Conservation (phyloP, 2,797 vertebrate genomes). For the Acanthurus tractus region DNA sequence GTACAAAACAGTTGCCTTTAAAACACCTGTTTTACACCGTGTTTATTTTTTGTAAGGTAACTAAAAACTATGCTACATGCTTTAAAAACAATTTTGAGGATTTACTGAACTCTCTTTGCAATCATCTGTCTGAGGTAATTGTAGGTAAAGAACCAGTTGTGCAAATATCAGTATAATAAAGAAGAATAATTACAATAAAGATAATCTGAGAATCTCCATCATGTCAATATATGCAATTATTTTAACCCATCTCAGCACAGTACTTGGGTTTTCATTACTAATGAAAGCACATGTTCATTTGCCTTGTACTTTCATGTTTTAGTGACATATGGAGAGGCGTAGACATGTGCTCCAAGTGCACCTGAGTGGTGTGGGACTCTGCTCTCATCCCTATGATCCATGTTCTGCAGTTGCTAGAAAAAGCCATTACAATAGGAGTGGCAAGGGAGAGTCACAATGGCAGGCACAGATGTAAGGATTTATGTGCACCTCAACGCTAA, state of each 20-base stretch:
- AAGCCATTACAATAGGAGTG: constrained; percentile 54
- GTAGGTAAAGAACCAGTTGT: neutral
- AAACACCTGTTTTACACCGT: constrained; percentile 9
- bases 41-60: constrained; percentile 11
- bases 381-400: constrained; percentile 59
- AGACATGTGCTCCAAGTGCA: constrained; percentile 58
- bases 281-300: constrained; percentile 31
- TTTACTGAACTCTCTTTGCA: neutral
- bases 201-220: neutral
- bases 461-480: constrained; percentile 66
- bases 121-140: constrained; percentile 15
- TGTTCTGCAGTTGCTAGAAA: constrained; percentile 53
- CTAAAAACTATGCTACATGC: neutral
- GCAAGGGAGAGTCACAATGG: constrained; percentile 48
- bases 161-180: neutral
- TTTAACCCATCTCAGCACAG: constrained; percentile 21
- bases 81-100: constrained; percentile 12
- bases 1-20: constrained; percentile 30
- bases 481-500: constrained; percentile 48
- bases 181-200: neutral
- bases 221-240: neutral
- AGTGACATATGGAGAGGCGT: constrained; percentile 51
- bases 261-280: constrained; percentile 7
- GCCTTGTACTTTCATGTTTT: constrained; percentile 48
- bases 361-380: constrained; percentile 48